These are phyloP conservation scores for Drosophila athabasca DNA, from an alignment of 1,140 invertebrate species.

Conservation along the genomic window DNA sequence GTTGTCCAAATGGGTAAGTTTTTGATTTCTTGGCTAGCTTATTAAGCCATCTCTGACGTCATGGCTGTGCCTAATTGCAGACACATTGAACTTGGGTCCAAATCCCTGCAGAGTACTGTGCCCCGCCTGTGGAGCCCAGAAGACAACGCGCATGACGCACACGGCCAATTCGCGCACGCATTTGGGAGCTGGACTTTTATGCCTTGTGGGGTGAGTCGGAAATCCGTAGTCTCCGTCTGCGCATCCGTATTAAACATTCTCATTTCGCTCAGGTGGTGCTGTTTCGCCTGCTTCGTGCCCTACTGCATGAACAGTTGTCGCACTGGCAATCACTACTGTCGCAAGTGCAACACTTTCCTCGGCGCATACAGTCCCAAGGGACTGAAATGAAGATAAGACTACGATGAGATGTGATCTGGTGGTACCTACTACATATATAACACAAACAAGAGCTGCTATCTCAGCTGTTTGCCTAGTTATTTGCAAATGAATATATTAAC, in stretches of 20 bases:
- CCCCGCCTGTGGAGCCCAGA: constrained; percentile 85
- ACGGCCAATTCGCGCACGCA: constrained; percentile 86
- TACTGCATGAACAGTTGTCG: constrained; percentile 88
- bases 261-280: constrained; percentile 82
- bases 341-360: constrained; percentile 87
- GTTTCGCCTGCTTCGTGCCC: constrained; percentile 86
- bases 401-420: constrained; percentile 32
- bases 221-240: too few relatives aligned
- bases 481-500: constrained; percentile 5
- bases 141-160: constrained; percentile 84
- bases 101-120: constrained; percentile 84
- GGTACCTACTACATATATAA: constrained; percentile 17
- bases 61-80: constrained; percentile 6
- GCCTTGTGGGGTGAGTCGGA: constrained; percentile 85
- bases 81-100: constrained; percentile 83
- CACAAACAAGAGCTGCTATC: constrained; percentile 10
- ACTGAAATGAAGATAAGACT: constrained; percentile 46
- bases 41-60: constrained; percentile 15
- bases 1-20: constrained; percentile 53
- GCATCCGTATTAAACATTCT: not conserved
- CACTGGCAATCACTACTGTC: constrained; percentile 88
- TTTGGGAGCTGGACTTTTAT: constrained; percentile 86
- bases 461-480: constrained; percentile 18
- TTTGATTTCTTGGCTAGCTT: not conserved
- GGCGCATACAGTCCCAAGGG: constrained; percentile 84